phyloP scores from a whole-genome alignment of 2,888 invertebrate genomes.

The Sphecodes monilicornis region DNA sequence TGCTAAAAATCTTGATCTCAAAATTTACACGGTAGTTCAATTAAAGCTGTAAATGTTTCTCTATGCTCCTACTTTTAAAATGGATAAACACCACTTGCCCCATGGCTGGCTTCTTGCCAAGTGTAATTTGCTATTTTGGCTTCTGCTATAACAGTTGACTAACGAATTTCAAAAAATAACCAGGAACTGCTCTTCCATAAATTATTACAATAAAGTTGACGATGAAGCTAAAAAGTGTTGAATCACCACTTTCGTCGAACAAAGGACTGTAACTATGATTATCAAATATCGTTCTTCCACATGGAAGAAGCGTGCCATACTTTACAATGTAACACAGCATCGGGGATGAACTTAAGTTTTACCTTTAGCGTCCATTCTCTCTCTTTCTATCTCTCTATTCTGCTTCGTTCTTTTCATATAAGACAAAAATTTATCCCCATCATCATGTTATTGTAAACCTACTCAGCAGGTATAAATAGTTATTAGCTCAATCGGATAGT shows the following conservation, averaged over 20 bases:
- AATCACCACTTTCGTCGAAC: slow-evolving; percentile 56
- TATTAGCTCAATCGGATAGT: slow-evolving; percentile 64
- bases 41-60: slow-evolving; percentile 72
- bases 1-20: slow-evolving; percentile 54
- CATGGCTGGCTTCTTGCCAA: slow-evolving; percentile 52
- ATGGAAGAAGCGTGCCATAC: slow-evolving; percentile 52
- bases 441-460: slow-evolving; percentile 62
- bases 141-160: slow-evolving; percentile 63
- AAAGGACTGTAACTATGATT: slow-evolving; percentile 57
- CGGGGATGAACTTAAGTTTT: slow-evolving; percentile 47
- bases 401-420: background rate
- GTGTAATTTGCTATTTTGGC: slow-evolving; percentile 67
- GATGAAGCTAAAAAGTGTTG: slow-evolving; percentile 61
- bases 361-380: slow-evolving; percentile 26
- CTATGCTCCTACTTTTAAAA: slow-evolving; percentile 69
- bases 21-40: slow-evolving; percentile 70
- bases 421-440: slow-evolving; percentile 60
- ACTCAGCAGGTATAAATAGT: slow-evolving; percentile 70
- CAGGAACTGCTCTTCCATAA: slow-evolving; percentile 68
- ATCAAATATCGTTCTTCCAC: slow-evolving; percentile 48
- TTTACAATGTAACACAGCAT: slow-evolving; percentile 59
- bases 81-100: slow-evolving; percentile 57
- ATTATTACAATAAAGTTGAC: slow-evolving; percentile 56
- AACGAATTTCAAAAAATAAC: slow-evolving; percentile 62
- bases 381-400: background rate